phyloP scores from a whole-genome alignment of 2,888 invertebrate genomes.

The Apodemia zela region DNA sequence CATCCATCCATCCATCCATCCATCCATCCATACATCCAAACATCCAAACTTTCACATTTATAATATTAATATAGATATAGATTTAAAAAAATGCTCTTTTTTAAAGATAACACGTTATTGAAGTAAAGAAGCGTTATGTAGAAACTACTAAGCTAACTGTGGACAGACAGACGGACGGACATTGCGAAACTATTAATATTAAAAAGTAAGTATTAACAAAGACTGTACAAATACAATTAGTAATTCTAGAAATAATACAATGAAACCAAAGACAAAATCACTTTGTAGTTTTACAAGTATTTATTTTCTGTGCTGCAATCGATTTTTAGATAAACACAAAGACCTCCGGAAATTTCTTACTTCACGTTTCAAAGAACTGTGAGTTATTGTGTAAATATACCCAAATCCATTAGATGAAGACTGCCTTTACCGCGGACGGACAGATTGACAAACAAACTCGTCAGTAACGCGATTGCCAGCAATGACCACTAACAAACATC shows the following conservation, averaged over 20 bases:
- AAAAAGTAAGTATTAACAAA: no score
- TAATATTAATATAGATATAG: no score
- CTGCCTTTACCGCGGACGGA: slow-evolving; percentile 45
- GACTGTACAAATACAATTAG: neutral
- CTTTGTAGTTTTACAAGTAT: slow-evolving; percentile 6
- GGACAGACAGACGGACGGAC: no score
- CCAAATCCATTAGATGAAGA: slow-evolving; percentile 60
- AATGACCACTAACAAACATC: slow-evolving; percentile 27
- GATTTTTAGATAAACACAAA: slow-evolving; percentile 10
- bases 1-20: no score
- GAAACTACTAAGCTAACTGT: no score
- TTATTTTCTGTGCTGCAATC: slow-evolving; percentile 5
- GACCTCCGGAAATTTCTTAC: slow-evolving; percentile 13
- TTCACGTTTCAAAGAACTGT: slow-evolving; percentile 30
- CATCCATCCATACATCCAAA: no score
- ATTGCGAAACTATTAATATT: no score
- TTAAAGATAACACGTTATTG: no score
- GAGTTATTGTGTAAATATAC: slow-evolving; percentile 46
- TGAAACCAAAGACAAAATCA: neutral
- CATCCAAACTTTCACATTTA: no score
- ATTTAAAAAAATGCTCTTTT: no score
- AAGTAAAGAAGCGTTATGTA: no score
- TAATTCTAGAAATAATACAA: neutral
- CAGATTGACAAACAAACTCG: slow-evolving; percentile 49
- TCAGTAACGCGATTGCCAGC: slow-evolving; percentile 23